A percentile compares a stretch with the other conserved stretches of the same genome.
phyloP scores from a whole-genome alignment of 1,140 invertebrate species.

The Medauroidea extradentata region DNA sequence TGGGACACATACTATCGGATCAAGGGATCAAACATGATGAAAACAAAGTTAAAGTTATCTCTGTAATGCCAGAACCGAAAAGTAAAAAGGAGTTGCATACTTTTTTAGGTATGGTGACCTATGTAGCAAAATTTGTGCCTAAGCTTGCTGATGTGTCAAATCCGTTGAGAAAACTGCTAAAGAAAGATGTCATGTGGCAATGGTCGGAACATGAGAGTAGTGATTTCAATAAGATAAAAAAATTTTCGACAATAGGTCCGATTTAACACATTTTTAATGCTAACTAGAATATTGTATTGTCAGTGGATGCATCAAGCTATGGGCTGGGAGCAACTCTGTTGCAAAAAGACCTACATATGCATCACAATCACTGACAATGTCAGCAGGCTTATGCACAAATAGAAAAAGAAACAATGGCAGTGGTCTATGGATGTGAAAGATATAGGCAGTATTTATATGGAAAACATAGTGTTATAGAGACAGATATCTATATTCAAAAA shows the following conservation, averaged over 20 bases:
- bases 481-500: slow-evolving; percentile 40
- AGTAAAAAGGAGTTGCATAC: slow-evolving; percentile 17
- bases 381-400: too few species aligned
- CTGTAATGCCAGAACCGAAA: slow-evolving; percentile 27
- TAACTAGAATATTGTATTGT: slow-evolving; percentile 21
- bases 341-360: slow-evolving; percentile 35
- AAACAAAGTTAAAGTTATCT: slow-evolving; percentile 37
- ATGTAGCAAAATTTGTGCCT: slow-evolving; percentile 33
- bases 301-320: slow-evolving; percentile 33
- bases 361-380: slow-evolving; percentile 26
- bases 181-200: slow-evolving; percentile 22
- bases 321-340: slow-evolving; percentile 33
- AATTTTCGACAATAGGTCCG: too few species aligned
- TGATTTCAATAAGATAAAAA: slow-evolving; percentile 26
- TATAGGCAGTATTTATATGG: slow-evolving; percentile 21
- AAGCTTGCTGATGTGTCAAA: slow-evolving; percentile 28
- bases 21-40: slow-evolving; percentile 27
- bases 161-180: slow-evolving; percentile 26
- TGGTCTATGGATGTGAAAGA: too few species aligned
- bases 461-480: slow-evolving; percentile 33
- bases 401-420: too few species aligned
- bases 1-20: slow-evolving; percentile 28
- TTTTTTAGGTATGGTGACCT: slow-evolving; percentile 34
- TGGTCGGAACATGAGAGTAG: slow-evolving; percentile 27
- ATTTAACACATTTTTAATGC: slow-evolving; percentile 29